These are phyloP conservation scores for Umimayanthus kanabou DNA, from an alignment of 92 coral and sea anemone species.

Conservation along the genomic window DNA sequence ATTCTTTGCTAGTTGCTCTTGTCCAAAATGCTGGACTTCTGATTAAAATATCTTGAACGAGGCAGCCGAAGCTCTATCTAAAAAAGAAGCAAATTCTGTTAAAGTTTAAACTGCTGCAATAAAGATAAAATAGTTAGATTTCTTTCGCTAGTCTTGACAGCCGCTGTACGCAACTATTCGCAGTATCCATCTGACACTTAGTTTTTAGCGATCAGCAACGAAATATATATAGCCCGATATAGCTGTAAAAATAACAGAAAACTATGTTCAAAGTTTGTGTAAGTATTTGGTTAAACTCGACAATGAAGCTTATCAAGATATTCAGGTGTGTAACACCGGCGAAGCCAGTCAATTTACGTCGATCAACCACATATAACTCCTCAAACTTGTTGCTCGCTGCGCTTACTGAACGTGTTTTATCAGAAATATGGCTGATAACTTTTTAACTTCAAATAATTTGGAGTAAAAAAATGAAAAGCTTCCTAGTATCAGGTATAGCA, in stretches of 20 bases:
- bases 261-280: not conserved
- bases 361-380: not conserved
- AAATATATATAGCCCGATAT: not conserved
- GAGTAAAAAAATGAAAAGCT: not conserved
- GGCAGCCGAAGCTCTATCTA: constrained; percentile 23
- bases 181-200: not conserved
- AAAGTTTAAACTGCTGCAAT: not conserved
- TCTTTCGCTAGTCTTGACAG: not conserved
- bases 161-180: not conserved
- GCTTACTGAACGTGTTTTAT: not conserved
- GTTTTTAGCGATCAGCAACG: not conserved
- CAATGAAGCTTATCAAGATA: not conserved
- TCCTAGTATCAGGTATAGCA: not conserved
- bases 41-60: constrained; percentile 3
- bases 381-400: too few relatives aligned
- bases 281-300: not conserved
- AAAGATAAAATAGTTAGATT: not conserved
- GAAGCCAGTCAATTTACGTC: not conserved
- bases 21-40: constrained; percentile 26
- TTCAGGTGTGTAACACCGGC: not conserved
- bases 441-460: not conserved
- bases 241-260: not conserved
- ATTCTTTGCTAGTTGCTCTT: constrained; percentile 93
- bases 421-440: not conserved
- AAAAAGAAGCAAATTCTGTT: not conserved